Evolutionary conservation across 2,797 vertebrate species (phyloP).

Genomic region (Poeciliopsis gracilis): DNA sequence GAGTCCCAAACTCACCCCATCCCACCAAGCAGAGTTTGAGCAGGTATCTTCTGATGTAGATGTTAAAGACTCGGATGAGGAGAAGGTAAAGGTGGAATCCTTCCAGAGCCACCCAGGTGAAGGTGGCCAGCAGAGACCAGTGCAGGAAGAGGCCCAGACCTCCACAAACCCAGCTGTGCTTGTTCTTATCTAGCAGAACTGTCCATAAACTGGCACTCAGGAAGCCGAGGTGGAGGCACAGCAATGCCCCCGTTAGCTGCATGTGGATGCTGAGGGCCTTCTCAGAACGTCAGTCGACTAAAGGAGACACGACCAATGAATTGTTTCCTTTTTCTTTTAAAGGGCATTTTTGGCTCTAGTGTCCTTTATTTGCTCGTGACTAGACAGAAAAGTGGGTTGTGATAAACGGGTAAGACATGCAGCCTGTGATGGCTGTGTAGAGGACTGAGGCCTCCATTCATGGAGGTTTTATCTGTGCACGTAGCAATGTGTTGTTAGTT

Average conservation of each 20-base stretch:
- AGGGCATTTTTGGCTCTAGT: too few species aligned
- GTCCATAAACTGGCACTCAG: conserved; percentile 62
- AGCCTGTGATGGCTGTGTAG: too few species aligned
- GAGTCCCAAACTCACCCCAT: conserved; percentile 82
- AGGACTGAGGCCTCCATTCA: too few species aligned
- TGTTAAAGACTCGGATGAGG: conserved; percentile 84
- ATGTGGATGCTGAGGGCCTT: conserved; percentile 72
- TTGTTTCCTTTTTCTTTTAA: background rate
- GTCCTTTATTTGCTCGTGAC: too few species aligned
- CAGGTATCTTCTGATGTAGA: conserved; percentile 84
- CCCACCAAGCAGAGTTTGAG: conserved; percentile 84
- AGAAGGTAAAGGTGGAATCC: conserved; percentile 88
- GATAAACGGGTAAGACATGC: too few species aligned
- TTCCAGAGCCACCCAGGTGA: conserved; percentile 85
- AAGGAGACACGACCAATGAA: background rate
- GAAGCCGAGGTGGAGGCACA: conserved; percentile 79
- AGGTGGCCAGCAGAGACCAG: conserved; percentile 77
- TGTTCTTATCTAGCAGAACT: rapidly evolving
- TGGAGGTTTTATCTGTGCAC: too few species aligned
- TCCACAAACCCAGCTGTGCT: conserved; percentile 44
- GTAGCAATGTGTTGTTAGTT: background rate
- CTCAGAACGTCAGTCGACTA: conserved; percentile 67
- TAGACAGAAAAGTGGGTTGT: too few species aligned
- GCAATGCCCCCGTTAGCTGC: conserved; percentile 71
- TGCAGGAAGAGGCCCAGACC: conserved; percentile 74